Evolutionary conservation across 2,113 vertebrate genomes (phyloP), one percentile per base, ranked within the genome.

Genomic region (Rafetus swinhoei): DNA sequence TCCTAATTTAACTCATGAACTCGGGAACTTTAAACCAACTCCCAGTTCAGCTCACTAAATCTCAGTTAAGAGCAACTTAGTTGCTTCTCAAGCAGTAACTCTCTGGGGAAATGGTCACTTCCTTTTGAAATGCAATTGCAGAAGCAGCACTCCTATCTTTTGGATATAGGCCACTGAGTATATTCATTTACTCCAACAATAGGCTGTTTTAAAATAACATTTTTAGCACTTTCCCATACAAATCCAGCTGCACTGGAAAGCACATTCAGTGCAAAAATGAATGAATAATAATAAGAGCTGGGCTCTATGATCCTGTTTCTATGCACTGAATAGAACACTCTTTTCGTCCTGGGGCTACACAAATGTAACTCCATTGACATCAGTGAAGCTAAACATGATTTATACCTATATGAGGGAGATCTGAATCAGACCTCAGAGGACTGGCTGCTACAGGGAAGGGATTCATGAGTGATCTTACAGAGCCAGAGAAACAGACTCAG

Each of bases 251-350:
- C 22, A 60, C 77, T n/a, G 76, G 10, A 39, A 83, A 65, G 9
- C 77, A 32, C 16, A 19, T 3, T 21, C 7, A 16, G 24, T 79
- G 21, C 72, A 76, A 76, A 76, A 76, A 39, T 76, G 35, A 76
- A 74, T 74, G 4, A 74, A 45, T 74, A 74, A 45, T 74, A 74
- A 45, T 21, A 69, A 65, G 32, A 62, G 29, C 4, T 83, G 7
- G 39, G 39, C 90, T 12, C 29, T 77, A 55, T 79, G 16, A 32
- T 45, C 39, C 10, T 57, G 3, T 19, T 90, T 53, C 22, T 77
- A 12, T 85, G 32, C 15, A 62, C 10, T 0, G 0, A 88, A n/a
- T 7, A 18, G 7, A 5, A 45, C 24, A 24, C 72, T 25, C 22
- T 24, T 45, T 10, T 76, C 22, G 22, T 2, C 24, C 22, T 45